Evolutionary conservation across 1,140 invertebrate species (phyloP).

Genomic region (Ceratosolen solmsi): DNA sequence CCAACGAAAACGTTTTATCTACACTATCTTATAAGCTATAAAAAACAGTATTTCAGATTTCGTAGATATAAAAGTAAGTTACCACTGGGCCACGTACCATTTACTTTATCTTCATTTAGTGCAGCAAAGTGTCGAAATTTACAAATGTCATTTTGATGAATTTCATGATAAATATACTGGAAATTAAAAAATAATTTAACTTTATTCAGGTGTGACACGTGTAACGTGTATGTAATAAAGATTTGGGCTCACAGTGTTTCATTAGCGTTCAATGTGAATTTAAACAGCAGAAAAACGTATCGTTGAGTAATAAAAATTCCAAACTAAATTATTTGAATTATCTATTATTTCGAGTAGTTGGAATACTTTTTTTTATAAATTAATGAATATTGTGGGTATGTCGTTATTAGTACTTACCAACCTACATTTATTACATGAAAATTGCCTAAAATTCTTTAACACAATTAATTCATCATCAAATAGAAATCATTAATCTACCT

Average conservation of each 20-base stretch:
- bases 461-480: no score
- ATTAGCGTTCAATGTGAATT: slow-evolving; percentile 10
- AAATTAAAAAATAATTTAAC: slow-evolving; percentile 12
- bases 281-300: not conserved
- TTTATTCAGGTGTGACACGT: slow-evolving; percentile 45
- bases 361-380: not conserved
- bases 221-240: not conserved
- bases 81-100: slow-evolving; percentile 28
- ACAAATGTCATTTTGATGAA: slow-evolving; percentile 20
- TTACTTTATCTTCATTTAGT: slow-evolving; percentile 36
- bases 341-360: not conserved
- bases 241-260: slow-evolving; percentile 19
- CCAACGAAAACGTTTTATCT: slow-evolving; percentile 28
- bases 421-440: no score
- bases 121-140: slow-evolving; percentile 29
- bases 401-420: not conserved
- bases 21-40: slow-evolving; percentile 26
- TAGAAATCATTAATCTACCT: no score
- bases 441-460: no score
- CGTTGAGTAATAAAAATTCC: slow-evolving; percentile 9
- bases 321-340: slow-evolving; percentile 13
- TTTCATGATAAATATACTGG: slow-evolving; percentile 8
- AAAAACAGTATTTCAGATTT: slow-evolving; percentile 44
- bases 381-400: not conserved
- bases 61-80: not conserved